phyloP scores from a whole-genome alignment of 2,888 invertebrate genomes.

The Drosophila atroscutellata region DNA sequence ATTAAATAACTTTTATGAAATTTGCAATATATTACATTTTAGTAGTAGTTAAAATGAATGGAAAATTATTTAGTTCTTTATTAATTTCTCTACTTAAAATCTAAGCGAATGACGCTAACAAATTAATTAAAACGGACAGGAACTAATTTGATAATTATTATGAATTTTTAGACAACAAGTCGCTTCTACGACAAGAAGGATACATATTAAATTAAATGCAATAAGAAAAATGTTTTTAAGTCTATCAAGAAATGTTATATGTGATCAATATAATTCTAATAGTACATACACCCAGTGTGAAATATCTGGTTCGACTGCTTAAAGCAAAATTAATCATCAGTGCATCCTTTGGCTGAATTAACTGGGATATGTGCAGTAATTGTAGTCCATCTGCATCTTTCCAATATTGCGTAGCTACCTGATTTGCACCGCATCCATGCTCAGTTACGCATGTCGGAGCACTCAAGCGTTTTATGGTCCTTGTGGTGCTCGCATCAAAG shows the following conservation, averaged over 20 bases:
- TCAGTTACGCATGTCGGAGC: not conserved
- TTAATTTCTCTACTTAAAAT: not conserved
- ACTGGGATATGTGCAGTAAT: not conserved
- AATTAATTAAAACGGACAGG: not conserved
- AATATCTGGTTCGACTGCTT: too few relatives aligned
- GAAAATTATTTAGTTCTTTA: not conserved
- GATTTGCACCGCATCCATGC: not conserved
- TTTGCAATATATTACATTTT: not conserved
- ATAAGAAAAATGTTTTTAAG: not conserved
- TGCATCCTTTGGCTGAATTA: not conserved
- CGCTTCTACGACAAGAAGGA: not conserved
- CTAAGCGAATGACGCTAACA: not conserved
- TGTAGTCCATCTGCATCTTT: not conserved
- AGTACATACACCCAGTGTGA: not conserved
- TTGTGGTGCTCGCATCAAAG: slow-evolving; percentile 47
- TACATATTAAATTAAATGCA: not conserved
- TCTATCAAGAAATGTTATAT: not conserved
- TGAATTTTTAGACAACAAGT: not conserved
- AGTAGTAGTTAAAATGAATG: not conserved
- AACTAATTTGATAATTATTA: not conserved
- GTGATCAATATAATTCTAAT: not conserved
- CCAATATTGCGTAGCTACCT: not conserved
- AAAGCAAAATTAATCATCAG: not conserved
- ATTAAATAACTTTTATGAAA: not conserved
- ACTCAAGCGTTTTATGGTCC: slow-evolving; percentile 46